phyloP scores from a whole-genome alignment of 2,113 vertebrate species.

The Cyphotilapia sp. region DNA sequence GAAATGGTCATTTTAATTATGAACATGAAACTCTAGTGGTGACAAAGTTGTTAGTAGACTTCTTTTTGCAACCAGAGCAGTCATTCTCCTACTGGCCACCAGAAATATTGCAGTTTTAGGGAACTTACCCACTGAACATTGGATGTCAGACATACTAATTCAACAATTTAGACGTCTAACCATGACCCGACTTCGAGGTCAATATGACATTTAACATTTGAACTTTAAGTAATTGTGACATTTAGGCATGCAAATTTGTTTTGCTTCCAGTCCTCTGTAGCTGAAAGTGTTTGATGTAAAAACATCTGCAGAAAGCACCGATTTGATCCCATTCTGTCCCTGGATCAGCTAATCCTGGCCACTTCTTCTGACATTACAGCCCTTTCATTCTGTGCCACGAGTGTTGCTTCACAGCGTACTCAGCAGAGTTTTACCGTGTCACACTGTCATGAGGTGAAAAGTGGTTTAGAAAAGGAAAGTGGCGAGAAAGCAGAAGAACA shows the following conservation, averaged over 20 bases:
- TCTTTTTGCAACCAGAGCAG: background rate
- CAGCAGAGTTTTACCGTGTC: background rate
- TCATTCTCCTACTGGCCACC: background rate
- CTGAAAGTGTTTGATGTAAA: background rate
- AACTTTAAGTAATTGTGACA: background rate
- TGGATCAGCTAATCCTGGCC: background rate
- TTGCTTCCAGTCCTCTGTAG: background rate
- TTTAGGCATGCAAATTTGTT: background rate
- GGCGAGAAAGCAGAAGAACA: background rate
- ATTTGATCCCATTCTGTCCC: background rate
- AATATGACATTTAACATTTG: background rate
- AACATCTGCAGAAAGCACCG: background rate
- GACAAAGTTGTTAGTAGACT: background rate
- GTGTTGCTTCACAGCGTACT: background rate
- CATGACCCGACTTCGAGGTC: background rate
- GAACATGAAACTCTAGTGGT: background rate
- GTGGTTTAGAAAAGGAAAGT: background rate
- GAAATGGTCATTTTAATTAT: background rate
- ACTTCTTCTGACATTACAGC: background rate
- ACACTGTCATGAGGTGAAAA: background rate
- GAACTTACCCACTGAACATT: background rate
- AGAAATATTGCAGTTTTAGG: background rate
- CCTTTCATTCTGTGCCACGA: background rate
- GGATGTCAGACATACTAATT: background rate
- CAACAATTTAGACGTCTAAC: background rate